These are phyloP conservation scores for Cancer borealis DNA, from an alignment of 2,888 invertebrate genomes.

Conservation along the genomic window DNA sequence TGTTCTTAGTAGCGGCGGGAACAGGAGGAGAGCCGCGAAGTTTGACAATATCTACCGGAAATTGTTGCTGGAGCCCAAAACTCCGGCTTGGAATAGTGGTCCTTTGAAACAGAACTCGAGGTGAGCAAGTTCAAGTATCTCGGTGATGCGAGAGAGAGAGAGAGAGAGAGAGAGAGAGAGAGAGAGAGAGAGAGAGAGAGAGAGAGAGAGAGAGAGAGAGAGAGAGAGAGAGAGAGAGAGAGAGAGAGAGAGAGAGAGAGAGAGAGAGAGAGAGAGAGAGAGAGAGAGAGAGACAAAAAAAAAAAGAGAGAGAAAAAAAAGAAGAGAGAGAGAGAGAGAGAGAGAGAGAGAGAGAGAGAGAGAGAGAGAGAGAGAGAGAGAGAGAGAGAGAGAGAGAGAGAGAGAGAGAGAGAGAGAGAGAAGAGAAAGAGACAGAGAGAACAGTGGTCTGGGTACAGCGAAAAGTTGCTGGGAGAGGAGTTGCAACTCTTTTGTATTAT, in stretches of 20 bases:
- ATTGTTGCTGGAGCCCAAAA: slow-evolving; percentile 27
- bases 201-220: slow-evolving; percentile 42
- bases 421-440: slow-evolving; percentile 15
- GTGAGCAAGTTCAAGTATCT: slow-evolving; percentile 28
- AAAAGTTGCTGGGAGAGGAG: not conserved
- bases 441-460: too few species aligned
- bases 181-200: slow-evolving; percentile 49
- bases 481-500: not conserved
- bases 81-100: not conserved
- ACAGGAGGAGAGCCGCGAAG: slow-evolving; percentile 29
- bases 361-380: slow-evolving; percentile 55
- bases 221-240: not conserved
- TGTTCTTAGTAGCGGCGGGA: slow-evolving; percentile 12
- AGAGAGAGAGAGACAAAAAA: not conserved
- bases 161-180: slow-evolving; percentile 30
- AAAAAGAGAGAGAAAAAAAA: not conserved
- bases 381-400: slow-evolving; percentile 8
- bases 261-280: slow-evolving; percentile 34
- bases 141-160: not conserved
- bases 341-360: slow-evolving; percentile 17
- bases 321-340: slow-evolving; percentile 14
- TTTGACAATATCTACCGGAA: slow-evolving; percentile 41
- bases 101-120: slow-evolving; percentile 25
- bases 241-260: not conserved
- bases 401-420: not conserved